phyloP scores from a whole-genome alignment of 2,888 invertebrate species.

The Halocaridina rubra region DNA sequence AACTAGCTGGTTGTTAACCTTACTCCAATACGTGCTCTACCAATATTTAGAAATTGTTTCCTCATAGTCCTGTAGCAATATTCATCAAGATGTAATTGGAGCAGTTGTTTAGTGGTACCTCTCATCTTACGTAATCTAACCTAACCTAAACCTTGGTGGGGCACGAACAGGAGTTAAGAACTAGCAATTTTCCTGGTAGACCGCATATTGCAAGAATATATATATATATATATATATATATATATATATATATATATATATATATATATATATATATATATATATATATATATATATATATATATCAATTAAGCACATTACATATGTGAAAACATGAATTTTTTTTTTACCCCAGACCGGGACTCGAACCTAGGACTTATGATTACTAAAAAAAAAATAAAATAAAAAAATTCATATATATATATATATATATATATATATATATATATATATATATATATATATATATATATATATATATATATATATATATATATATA shows the following conservation, averaged over 20 bases:
- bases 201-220: background rate
- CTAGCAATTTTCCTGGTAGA: too few relatives aligned
- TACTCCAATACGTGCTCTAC: background rate
- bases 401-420: too few relatives aligned
- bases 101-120: too few relatives aligned
- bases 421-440: background rate
- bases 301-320: too few relatives aligned
- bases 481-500: background rate
- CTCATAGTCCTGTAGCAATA: background rate
- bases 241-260: constrained; percentile 10
- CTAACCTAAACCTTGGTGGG: too few relatives aligned
- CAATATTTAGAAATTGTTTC: background rate
- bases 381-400: too few relatives aligned
- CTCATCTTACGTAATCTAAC: too few relatives aligned
- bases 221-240: constrained; percentile 14
- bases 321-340: too few relatives aligned
- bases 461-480: background rate
- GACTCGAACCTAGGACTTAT: too few relatives aligned
- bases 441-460: background rate
- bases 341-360: too few relatives aligned
- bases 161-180: too few relatives aligned
- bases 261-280: constrained; percentile 5
- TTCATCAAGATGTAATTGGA: background rate
- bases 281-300: background rate
- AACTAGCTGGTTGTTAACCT: background rate